phyloP scores from a whole-genome alignment of 2,113 vertebrate species.

The Pedetes capensis region DNA sequence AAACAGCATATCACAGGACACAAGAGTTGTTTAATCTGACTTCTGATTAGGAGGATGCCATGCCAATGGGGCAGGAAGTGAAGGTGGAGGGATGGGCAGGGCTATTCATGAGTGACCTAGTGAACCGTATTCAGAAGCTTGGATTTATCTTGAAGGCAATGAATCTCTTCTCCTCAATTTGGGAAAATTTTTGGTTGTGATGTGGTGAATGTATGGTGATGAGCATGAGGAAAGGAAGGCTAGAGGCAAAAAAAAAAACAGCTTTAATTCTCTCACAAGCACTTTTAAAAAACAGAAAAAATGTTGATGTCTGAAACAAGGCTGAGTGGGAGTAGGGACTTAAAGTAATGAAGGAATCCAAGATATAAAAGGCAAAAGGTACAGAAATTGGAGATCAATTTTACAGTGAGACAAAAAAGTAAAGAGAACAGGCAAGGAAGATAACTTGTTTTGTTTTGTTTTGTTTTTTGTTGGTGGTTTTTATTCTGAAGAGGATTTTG shows the following conservation, averaged over 20 bases:
- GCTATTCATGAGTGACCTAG: not conserved
- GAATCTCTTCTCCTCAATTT: too few relatives aligned
- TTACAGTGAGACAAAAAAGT: not conserved
- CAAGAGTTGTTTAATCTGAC: not conserved
- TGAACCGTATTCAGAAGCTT: not conserved
- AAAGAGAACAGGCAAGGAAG: not conserved
- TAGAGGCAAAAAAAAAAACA: not conserved
- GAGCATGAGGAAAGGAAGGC: not conserved
- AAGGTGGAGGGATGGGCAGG: not conserved
- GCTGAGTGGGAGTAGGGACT: not conserved
- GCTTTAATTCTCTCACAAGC: not conserved
- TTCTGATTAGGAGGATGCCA: not conserved
- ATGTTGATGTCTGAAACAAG: not conserved
- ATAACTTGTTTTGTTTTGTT: not conserved
- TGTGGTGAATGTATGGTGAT: not conserved
- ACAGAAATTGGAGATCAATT: not conserved
- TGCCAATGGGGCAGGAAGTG: not conserved
- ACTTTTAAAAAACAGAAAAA: not conserved
- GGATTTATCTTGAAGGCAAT: not conserved
- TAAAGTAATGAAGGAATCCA: not conserved
- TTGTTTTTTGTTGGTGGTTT: too few relatives aligned
- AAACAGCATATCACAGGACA: not conserved
- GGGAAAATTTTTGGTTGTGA: not conserved
- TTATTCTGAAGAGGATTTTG: not conserved
- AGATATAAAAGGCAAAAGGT: not conserved